Conservation (phyloP, 2,797 vertebrate genomes). For the Numenius phaeopus region DNA sequence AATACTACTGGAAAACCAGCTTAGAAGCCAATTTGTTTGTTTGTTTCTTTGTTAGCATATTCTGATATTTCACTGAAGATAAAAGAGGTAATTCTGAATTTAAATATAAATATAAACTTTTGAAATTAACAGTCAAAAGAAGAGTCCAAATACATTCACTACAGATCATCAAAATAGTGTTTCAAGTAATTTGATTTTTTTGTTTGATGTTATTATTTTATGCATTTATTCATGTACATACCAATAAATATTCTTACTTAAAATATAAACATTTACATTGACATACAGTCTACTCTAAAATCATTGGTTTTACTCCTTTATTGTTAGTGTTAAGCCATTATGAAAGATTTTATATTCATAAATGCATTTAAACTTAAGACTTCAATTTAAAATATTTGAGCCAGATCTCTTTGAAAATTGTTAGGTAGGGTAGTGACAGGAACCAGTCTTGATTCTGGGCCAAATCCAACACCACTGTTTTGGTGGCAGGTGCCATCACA, state of each 20-base stretch:
- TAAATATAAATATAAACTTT: background rate
- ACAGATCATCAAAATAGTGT: background rate
- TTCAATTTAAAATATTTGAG: background rate
- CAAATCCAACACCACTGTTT: background rate
- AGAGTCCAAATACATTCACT: background rate
- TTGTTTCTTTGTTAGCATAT: background rate
- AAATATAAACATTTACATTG: background rate
- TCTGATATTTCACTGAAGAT: background rate
- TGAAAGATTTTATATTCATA: background rate
- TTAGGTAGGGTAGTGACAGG: background rate
- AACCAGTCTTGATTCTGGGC: background rate
- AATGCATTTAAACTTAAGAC: background rate
- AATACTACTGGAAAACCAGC: background rate
- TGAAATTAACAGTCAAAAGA: background rate
- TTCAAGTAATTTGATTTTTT: background rate
- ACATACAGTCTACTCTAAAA: background rate
- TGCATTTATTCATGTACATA: background rate
- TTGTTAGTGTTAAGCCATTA: background rate
- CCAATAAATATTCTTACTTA: background rate
- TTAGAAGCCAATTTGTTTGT: background rate
- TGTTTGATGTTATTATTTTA: background rate
- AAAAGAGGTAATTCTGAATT: background rate
- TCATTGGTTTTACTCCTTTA: background rate
- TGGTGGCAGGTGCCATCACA: background rate
- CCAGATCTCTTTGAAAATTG: background rate